Evolutionary conservation across 1,140 invertebrate species (phyloP).

Genomic region (Nomia melanderi): DNA sequence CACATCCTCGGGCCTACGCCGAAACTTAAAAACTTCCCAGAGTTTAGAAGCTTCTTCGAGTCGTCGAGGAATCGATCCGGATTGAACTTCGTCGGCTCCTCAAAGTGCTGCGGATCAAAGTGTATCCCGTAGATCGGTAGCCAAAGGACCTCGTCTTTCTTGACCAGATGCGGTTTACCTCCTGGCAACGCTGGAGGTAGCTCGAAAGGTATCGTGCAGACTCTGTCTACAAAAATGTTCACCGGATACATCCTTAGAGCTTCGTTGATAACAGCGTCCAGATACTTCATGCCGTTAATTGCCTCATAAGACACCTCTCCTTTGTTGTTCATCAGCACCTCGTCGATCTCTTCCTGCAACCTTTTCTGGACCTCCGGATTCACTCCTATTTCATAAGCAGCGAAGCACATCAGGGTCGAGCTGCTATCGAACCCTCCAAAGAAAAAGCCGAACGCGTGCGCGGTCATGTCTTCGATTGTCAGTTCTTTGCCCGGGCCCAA

Average conservation of each 20-base stretch:
- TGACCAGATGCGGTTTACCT: too few species aligned
- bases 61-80: constrained; percentile 81
- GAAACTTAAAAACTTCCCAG: constrained; percentile 72
- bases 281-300: too few species aligned
- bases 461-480: constrained; percentile 49
- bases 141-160: constrained; percentile 62
- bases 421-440: constrained; percentile 81
- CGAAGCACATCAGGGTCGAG: constrained; percentile 80
- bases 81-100: constrained; percentile 80
- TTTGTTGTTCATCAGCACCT: too few species aligned
- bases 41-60: constrained; percentile 66
- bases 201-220: constrained; percentile 51
- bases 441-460: constrained; percentile 72
- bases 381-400: constrained; percentile 54
- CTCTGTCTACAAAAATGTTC: constrained; percentile 18
- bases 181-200: constrained; percentile 62
- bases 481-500: too few species aligned
- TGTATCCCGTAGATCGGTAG: constrained; percentile 78
- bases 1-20: constrained; percentile 78
- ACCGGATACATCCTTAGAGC: constrained; percentile 53
- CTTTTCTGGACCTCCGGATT: constrained; percentile 55
- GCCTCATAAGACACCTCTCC: too few species aligned
- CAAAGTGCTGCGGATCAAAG: constrained; percentile 80
- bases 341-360: too few species aligned
- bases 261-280: constrained; percentile 70